phyloP scores from a whole-genome alignment of 2,113 vertebrate species.

The Actenoides lindsayi region DNA sequence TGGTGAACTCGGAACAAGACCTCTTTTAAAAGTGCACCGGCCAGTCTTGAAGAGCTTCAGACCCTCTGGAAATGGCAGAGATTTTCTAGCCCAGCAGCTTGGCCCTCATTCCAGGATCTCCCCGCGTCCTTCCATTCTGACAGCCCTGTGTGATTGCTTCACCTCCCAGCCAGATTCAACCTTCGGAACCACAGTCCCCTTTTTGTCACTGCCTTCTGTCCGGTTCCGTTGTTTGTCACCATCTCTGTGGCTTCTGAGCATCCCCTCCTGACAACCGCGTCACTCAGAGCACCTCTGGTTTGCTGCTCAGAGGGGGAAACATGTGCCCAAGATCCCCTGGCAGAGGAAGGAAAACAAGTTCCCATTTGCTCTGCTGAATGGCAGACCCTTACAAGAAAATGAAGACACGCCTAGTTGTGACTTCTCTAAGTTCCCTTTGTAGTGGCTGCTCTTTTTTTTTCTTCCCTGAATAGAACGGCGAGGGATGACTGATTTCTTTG shows the following conservation, averaged over 20 bases:
- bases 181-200: neutral
- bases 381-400: neutral
- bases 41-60: no score
- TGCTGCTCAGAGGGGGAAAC: neutral
- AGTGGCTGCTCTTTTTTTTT: neutral
- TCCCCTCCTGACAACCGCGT: neutral
- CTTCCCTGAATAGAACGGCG: neutral
- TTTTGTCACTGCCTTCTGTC: neutral
- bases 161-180: neutral
- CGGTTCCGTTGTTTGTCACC: slow-evolving; percentile 24
- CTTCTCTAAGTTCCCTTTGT: neutral
- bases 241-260: neutral
- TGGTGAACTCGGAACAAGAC: neutral
- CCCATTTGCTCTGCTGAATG: neutral
- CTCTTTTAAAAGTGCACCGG: neutral
- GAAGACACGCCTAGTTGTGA: neutral
- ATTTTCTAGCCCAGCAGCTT: neutral
- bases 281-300: neutral
- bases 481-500: neutral
- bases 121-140: neutral
- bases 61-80: neutral
- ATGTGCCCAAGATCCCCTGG: rapidly evolving
- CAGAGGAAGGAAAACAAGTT: neutral
- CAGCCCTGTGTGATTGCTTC: neutral
- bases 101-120: neutral